Evolutionary conservation across 2,113 vertebrate genomes (phyloP), one percentile per base, ranked within the genome.

Genomic region (Centropristis striata): DNA sequence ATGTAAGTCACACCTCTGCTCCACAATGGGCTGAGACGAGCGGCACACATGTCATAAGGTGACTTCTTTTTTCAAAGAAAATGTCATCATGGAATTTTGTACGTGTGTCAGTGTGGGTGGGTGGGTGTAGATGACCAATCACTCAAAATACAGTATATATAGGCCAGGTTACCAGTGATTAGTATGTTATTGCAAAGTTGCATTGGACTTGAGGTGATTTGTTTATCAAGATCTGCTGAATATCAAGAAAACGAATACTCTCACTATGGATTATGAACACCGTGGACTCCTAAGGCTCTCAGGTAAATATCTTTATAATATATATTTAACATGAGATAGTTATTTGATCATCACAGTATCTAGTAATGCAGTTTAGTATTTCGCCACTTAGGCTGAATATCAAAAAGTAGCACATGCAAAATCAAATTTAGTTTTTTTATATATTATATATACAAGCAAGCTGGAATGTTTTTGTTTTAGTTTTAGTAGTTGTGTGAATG

Each of bases 221-320:
- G 4, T 27, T 46, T 12, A 60, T 25, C 27, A 75, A 70, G 13
- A 60, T 14, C n/a, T 0, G 1, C 66, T 47, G 23, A 11, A 11
- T 1, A 2, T 50, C 1, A 10, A 32, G 32, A 32, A 32, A 32
- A 8, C 51, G 32, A 1, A 15, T 25, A 2, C 63, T 54, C 37
- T 23, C 55, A 55, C 8, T 1, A 92, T 92, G 91, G 71, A 57
- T 39, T 5, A 0, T 28, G 63, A 36, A 71, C 42, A n/a, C 21
- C 44, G 8, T 0, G 32, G 70, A 80, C 21, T 6, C 55, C 55
- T 71, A 0, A 16, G 12, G 11, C 11, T 15, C 42, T 66, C 3
- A 57, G 85, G 90, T 92, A 87, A 87, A 78, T 86, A 71, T 74
- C 0, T 68, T 20, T 21, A 36, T n/a, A 4, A 44, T 68, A 47